Percentiles rank a stretch among this genome's conserved stretches.
These are phyloP conservation scores for Holothuria glaberrima DNA, from an alignment of 35 echinoderm and acorn worm genomes.

Conservation along the genomic window DNA sequence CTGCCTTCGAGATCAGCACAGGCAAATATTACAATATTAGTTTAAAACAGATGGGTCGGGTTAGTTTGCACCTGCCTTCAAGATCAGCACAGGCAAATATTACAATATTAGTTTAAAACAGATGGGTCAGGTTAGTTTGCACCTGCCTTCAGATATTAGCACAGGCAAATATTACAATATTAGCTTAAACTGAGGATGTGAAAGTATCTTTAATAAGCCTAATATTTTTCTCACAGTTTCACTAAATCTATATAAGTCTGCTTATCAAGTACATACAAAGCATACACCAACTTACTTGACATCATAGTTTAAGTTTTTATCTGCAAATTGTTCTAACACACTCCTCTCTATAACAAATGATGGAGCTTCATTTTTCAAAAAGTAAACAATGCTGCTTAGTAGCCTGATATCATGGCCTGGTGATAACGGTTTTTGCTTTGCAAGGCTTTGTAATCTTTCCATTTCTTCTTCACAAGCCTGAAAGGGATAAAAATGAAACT, in stretches of 20 bases:
- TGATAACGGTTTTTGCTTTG: background rate
- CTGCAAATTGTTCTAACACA: conserved; percentile 81
- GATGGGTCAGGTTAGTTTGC: no score
- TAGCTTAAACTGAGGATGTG: background rate
- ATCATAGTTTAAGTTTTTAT: conserved; percentile 69
- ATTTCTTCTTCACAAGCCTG: conserved; percentile 60
- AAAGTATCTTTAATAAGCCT: background rate
- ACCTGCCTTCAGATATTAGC: no score
- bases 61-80: no score
- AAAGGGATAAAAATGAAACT: background rate
- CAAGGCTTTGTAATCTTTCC: conserved; percentile 43
- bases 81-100: no score
- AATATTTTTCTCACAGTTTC: no score
- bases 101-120: no score
- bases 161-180: background rate
- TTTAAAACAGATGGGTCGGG: no score
- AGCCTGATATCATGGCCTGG: conserved; percentile 60
- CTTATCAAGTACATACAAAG: no score
- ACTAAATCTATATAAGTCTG: no score
- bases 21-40: no score
- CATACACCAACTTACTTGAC: conserved; percentile 30
- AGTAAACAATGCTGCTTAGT: conserved; percentile 67
- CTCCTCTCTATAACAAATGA: conserved; percentile 69
- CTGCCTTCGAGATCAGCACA: no score
- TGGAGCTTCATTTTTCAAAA: conserved; percentile 72